phyloP scores from a whole-genome alignment of 53 echinoderm and acorn worm species.

The Pentamera pediparva region DNA sequence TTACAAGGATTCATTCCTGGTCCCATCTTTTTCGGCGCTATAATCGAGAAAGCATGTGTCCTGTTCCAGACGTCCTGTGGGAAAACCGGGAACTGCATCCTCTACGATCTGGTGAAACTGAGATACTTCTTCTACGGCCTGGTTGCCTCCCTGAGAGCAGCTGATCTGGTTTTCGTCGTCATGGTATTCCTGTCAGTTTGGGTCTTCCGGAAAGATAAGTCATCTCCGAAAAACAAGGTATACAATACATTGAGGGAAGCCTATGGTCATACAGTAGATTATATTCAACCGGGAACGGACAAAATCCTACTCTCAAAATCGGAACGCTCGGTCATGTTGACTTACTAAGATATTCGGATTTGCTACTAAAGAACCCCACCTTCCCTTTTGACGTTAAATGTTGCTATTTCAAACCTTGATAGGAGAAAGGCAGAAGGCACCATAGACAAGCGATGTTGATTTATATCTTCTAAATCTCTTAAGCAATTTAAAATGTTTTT shows the following conservation, averaged over 20 bases:
- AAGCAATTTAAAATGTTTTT: no score
- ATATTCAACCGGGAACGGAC: no score
- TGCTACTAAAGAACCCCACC: no score
- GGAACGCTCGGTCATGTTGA: no score
- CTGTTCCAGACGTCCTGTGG: constrained; percentile 53
- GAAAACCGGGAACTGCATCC: constrained; percentile 52
- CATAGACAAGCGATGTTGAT: no score
- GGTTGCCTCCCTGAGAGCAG: background rate
- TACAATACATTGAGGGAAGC: background rate
- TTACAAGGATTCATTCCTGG: constrained; percentile 41
- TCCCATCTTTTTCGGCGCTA: constrained; percentile 49
- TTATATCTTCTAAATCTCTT: no score
- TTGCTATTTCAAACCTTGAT: no score
- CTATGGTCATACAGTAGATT: no score
- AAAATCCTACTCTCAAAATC: no score
- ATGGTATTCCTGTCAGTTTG: constrained; percentile 23
- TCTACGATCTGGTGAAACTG: constrained; percentile 36
- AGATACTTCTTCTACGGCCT: constrained; percentile 31
- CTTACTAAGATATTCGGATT: no score
- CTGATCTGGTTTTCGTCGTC: constrained; percentile 7
- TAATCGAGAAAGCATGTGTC: constrained; percentile 45
- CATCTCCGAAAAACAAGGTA: constrained; percentile 18
- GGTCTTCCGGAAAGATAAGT: constrained; percentile 11
- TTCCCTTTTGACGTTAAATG: no score
- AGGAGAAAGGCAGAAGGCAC: no score